Base-by-base conservation (phyloP, 2,797 vertebrate genomes). In the Acanthis flammea region DNA sequence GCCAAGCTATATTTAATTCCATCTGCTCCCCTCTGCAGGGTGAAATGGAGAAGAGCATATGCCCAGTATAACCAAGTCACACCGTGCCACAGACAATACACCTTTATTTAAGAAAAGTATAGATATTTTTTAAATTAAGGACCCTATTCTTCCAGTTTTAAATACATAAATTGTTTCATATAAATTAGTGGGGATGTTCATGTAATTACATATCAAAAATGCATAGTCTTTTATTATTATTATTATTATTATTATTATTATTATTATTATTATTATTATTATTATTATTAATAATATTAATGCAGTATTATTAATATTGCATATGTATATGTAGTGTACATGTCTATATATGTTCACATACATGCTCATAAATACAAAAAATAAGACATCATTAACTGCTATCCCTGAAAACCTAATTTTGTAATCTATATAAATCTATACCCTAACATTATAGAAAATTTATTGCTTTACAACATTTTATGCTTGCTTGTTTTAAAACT, bases 1-100 rank as follows among this genome's bases (percentile, higher is more conserved):
- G 93, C 95, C 94, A 95, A 95, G 58, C 86, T 95, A 91, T 87
- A 95, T 96, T 95, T 95, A 94, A 80, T 92, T 95, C 94, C 88
- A 92, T 90, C 93, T 96, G 86, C 80, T 97, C 37, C 45, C 61
- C 51, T 80, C 23, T 95, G 86, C 71, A 82, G 60, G 27, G 15
- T 63, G 61, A 91, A 95, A 86, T 70, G 35, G 54, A 95, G 83
- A 86, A 86, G 37, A 93, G 39, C 90, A 92, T 92, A 68, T 92
- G 91, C 67, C 92, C 85, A 84, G 21, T 82, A 60, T 67, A 91
- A 75, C 39, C 61, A 82, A 95, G n/a, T 83, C 88, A 77, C 70
- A 54, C 21, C 37, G 33, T 80, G 87, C 14, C 28, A 81, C 24
- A 35, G 48, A 75, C 68, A 91, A 53, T 35, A 48, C 12, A 3